Conservation (phyloP, 2,797 vertebrate genomes). For the Artibeus jamaicensis region DNA sequence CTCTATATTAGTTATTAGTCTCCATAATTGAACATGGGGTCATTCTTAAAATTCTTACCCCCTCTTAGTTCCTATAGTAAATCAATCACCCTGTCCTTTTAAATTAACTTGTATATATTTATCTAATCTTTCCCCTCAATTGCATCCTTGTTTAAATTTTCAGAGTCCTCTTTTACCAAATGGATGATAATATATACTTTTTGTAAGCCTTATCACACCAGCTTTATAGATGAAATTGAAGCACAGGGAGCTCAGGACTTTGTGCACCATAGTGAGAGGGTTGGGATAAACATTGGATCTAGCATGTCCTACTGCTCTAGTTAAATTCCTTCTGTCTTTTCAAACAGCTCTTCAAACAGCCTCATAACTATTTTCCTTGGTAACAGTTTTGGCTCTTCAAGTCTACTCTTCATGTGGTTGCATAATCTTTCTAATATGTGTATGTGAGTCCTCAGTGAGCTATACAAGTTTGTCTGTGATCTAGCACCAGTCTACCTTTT, state of each 20-base stretch:
- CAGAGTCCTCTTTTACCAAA: neutral
- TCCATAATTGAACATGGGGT: neutral
- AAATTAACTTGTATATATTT: neutral
- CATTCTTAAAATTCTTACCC: constrained; percentile 5
- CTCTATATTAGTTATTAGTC: neutral
- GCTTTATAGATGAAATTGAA: neutral
- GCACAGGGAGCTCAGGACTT: neutral
- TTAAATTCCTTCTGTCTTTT: neutral
- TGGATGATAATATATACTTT: neutral
- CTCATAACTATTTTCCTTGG: neutral
- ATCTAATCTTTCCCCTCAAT: neutral
- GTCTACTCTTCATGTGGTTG: neutral
- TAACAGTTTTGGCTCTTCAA: neutral
- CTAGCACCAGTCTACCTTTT: neutral
- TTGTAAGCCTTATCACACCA: neutral
- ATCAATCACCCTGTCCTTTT: neutral
- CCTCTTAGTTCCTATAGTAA: neutral
- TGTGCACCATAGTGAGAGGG: neutral
- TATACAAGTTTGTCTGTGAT: neutral
- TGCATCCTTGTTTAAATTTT: neutral
- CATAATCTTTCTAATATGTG: neutral
- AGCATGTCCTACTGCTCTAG: neutral
- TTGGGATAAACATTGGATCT: neutral
- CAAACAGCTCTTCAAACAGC: neutral
- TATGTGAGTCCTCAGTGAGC: neutral